Conservation (phyloP, 1,140 invertebrate species). For the Drosophila nigromelanica region DNA sequence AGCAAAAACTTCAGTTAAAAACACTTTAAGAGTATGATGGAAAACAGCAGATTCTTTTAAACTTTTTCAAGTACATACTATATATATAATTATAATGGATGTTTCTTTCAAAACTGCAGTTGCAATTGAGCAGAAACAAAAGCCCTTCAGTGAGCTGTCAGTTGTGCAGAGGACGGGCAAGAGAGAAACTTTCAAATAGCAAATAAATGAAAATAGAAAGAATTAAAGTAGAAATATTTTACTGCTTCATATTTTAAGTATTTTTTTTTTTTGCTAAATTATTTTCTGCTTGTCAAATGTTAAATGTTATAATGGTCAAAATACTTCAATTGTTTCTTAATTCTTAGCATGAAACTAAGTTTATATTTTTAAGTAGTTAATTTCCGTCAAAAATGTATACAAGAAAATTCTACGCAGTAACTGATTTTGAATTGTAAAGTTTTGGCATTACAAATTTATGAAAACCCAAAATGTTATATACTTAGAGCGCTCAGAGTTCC, state of each 20-base stretch:
- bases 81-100: background rate
- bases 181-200: background rate
- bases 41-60: conserved; percentile 7
- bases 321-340: no score
- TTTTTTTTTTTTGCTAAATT: no score
- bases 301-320: no score
- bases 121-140: background rate
- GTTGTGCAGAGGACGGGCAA: background rate
- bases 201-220: background rate
- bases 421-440: background rate
- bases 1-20: background rate
- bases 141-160: background rate
- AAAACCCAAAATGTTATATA: no score
- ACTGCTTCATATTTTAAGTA: no score
- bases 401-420: background rate
- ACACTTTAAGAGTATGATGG: background rate
- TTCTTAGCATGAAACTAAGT: no score
- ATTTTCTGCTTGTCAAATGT: no score
- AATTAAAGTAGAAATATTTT: background rate
- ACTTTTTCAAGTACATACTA: conserved; percentile 12
- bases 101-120: background rate
- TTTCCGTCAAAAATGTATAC: no score
- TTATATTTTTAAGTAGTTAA: no score
- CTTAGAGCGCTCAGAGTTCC: no score
- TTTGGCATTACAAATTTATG: background rate